A percentile compares a stretch with the other conserved stretches of the same genome.
These are phyloP conservation scores for Adelges cooleyi DNA, from an alignment of 1,140 invertebrate species.

Conservation along the genomic window DNA sequence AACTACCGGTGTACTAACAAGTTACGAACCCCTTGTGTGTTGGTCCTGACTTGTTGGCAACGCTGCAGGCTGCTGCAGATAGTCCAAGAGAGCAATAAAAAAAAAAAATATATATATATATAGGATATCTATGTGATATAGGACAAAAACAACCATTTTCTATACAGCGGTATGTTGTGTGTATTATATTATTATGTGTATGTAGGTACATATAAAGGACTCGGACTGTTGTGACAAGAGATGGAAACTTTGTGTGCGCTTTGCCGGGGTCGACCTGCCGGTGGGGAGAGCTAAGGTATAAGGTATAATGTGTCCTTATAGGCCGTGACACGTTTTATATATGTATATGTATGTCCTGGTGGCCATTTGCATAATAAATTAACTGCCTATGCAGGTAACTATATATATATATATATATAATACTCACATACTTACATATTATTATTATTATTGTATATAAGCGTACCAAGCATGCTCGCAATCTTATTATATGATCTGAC, in stretches of 20 bases:
- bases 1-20: no score
- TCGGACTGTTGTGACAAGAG: background rate
- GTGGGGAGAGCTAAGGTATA: background rate
- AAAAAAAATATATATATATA: no score
- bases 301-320: background rate
- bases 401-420: background rate
- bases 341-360: background rate
- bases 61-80: no score
- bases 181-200: no score
- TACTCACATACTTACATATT: background rate
- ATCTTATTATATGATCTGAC: background rate
- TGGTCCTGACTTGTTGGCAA: no score
- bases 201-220: no score
- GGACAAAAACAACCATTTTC: no score
- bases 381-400: background rate
- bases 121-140: no score
- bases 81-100: no score
- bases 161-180: no score
- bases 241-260: background rate
- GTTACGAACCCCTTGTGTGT: no score
- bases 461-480: no score
- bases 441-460: background rate
- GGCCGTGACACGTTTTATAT: background rate
- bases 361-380: conserved; percentile 23
- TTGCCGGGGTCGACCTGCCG: background rate